Evolutionary conservation across 2,797 vertebrate species (phyloP).

Genomic region (Leucoraja ocellata): DNA sequence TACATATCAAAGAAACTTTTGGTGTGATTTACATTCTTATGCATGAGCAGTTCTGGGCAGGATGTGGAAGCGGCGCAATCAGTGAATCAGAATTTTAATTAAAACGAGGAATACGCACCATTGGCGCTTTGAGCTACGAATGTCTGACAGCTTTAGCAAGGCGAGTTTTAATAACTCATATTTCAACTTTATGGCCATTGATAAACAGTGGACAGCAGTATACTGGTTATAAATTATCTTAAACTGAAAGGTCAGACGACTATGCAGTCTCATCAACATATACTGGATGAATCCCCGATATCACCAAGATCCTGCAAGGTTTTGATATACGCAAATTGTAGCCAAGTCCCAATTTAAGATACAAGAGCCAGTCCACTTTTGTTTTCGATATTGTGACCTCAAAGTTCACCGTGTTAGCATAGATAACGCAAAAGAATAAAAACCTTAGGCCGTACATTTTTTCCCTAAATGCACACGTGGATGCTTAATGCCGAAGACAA

Average conservation of each 20-base stretch:
- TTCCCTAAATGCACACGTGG: neutral
- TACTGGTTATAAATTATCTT: neutral
- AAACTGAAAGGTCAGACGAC: neutral
- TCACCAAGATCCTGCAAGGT: neutral
- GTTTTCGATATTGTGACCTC: neutral
- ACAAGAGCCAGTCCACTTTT: neutral
- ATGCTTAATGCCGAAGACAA: neutral
- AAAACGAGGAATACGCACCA: neutral
- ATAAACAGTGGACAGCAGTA: neutral
- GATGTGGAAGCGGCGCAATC: constrained; percentile 13
- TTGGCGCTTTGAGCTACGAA: neutral
- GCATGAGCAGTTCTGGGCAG: neutral
- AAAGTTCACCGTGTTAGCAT: too few species aligned
- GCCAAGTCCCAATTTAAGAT: neutral
- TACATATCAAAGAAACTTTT: constrained; percentile 28
- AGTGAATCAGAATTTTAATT: neutral
- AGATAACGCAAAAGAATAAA: neutral
- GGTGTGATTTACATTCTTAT: constrained; percentile 1
- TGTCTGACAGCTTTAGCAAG: constrained; percentile 2
- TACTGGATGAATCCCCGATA: neutral
- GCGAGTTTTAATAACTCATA: neutral
- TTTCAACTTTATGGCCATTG: constrained; percentile 21
- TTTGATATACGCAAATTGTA: neutral
- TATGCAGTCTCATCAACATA: constrained; percentile 20
- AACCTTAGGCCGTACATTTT: neutral